Evolutionary conservation across 2,797 vertebrate genomes (phyloP), one percentile per base, ranked within the genome.

Genomic region (Momotus momota): DNA sequence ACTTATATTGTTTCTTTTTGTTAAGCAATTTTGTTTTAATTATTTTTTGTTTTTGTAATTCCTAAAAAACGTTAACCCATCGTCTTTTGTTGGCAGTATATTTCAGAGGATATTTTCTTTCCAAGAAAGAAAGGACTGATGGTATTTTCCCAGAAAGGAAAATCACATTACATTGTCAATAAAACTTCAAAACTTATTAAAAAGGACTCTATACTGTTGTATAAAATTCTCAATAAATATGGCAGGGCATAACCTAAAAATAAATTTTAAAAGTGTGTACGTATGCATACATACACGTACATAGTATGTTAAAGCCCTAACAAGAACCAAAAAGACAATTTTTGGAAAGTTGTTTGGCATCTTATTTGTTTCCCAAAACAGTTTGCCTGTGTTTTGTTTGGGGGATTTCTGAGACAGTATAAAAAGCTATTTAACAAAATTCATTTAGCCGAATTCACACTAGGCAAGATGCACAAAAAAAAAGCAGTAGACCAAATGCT

Each of bases 101-200:
- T 88, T 75, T 86, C 64, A 21, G 12, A n/a, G 22, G 18, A 46
- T 83, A 51, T 46, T 94, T 81, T 92, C 14, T 67, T 93, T 23
- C 9, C 25, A 86, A 88, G 35, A 79, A 81, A 75, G 26, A 83
- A 93, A n/a, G 16, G 86, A 35, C 4, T 72, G 40, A 71, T 55
- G 14, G 14, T 64, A 82, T 58, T 95, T 89, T 94, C 71, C 49
- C 48, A 62, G 70, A 81, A 87, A 67, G 43, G 16, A 10, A 96
- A 29, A 82, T 91, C 94, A 87, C 49, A 38, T 5, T 81, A 49
- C 41, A 35, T 35, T 91, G 48, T 86, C 61, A 95, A 73, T 80
- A 95, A 93, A 93, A 35, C 25, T 60, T 89, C 88, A 91, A 85
- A 52, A 33, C 75, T 75, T 90, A 79, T 92, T 96, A 69, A 75